These are phyloP conservation scores for Ceyx cyanopectus DNA, from an alignment of 2,113 vertebrate species.

Conservation along the genomic window DNA sequence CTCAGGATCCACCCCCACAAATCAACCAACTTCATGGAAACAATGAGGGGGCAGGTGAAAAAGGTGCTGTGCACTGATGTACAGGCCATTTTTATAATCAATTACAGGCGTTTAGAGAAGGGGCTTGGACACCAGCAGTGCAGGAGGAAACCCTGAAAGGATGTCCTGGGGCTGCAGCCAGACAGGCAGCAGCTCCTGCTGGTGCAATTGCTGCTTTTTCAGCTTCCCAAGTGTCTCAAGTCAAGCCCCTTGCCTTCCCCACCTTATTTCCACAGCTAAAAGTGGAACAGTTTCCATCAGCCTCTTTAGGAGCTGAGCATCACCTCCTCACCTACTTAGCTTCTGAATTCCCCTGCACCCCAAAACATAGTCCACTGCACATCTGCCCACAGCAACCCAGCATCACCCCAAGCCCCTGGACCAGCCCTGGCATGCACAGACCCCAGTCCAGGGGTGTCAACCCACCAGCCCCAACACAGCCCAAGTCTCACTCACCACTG, in stretches of 20 bases:
- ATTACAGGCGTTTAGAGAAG: neutral
- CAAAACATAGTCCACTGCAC: rapidly evolving
- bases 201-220: neutral
- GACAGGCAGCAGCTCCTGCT: neutral
- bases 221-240: neutral
- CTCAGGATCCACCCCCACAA: neutral
- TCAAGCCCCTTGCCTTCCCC: neutral
- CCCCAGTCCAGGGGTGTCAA: rapidly evolving
- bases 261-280: neutral
- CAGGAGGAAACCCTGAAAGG: neutral
- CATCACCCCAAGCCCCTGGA: rapidly evolving
- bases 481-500: rapidly evolving
- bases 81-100: rapidly evolving
- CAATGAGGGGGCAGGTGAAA: rapidly evolving
- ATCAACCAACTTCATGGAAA: rapidly evolving
- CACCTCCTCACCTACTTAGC: neutral
- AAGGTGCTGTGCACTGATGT: rapidly evolving
- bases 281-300: neutral
- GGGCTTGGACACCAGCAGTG: neutral
- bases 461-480: neutral
- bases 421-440: rapidly evolving
- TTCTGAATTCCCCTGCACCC: neutral
- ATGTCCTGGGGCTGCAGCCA: neutral
- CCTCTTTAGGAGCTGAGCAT: neutral
- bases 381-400: rapidly evolving